phyloP scores from a whole-genome alignment of 2,113 vertebrate species.

The Grallaria varia region DNA sequence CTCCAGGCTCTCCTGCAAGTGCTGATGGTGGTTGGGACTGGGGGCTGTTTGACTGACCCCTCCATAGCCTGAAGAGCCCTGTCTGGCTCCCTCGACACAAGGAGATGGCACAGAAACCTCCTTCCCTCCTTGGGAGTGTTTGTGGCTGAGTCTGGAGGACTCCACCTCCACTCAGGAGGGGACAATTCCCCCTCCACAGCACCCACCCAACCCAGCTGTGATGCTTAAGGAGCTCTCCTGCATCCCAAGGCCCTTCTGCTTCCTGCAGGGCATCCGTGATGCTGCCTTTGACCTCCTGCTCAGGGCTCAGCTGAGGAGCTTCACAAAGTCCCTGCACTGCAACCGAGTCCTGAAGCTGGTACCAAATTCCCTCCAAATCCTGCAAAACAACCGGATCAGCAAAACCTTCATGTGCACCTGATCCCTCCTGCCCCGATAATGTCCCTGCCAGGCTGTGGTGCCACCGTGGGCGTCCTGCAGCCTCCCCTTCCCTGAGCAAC shows the following conservation, averaged over 20 bases:
- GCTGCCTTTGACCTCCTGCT: background rate
- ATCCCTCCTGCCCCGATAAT: background rate
- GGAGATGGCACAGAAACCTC: background rate
- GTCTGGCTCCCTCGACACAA: fast-evolving
- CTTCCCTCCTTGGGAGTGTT: background rate
- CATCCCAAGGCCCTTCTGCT: background rate
- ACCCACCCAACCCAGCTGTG: fast-evolving
- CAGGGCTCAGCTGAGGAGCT: background rate
- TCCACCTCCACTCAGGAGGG: background rate
- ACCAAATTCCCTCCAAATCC: slow-evolving; percentile 9
- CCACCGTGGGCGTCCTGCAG: background rate
- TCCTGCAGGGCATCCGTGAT: fast-evolving
- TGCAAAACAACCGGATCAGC: background rate
- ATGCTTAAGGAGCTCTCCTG: background rate
- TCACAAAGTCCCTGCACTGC: background rate
- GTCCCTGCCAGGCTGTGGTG: fast-evolving
- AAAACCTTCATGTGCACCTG: background rate
- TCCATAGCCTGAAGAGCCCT: background rate
- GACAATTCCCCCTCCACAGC: background rate
- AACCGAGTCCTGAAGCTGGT: background rate
- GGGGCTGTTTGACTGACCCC: background rate
- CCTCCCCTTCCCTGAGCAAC: background rate
- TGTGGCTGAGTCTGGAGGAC: background rate
- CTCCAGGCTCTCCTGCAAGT: background rate
- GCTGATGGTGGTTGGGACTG: background rate